These are phyloP conservation scores for Pipistrellus kuhlii DNA, from an alignment of 2,797 vertebrate genomes.

Conservation along the genomic window DNA sequence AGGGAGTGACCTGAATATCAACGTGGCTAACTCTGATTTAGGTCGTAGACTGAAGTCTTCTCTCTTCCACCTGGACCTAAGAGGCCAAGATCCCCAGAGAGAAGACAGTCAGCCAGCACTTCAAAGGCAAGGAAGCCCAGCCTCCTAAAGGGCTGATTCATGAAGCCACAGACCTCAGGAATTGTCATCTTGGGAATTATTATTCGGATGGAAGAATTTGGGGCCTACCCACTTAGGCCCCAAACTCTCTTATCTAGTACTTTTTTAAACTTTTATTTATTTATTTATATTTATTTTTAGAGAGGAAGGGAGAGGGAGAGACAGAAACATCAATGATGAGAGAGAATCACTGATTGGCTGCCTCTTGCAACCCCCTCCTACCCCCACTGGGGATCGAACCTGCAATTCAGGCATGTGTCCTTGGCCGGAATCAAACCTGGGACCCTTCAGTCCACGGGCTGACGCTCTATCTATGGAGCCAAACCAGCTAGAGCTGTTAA, in stretches of 20 bases:
- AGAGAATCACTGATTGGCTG: too few relatives aligned
- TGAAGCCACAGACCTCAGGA: background rate
- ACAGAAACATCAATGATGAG: too few relatives aligned
- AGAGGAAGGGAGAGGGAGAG: too few relatives aligned
- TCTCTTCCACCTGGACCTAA: background rate
- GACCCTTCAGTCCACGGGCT: too few relatives aligned
- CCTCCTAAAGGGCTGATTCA: background rate
- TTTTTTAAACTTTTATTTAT: background rate
- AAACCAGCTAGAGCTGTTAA: too few relatives aligned
- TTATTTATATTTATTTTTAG: too few relatives aligned
- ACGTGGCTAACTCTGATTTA: background rate
- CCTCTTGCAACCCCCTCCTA: too few relatives aligned
- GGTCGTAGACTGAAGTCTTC: background rate
- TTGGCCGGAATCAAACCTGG: too few relatives aligned
- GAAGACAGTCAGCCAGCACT: background rate
- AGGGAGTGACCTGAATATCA: background rate
- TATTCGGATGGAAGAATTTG: background rate
- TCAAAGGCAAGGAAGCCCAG: background rate
- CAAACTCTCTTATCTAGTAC: background rate
- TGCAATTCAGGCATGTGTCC: too few relatives aligned
- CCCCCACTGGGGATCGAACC: too few relatives aligned
- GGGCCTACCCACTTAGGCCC: background rate
- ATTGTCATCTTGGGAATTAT: constrained; percentile 9
- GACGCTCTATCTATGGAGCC: too few relatives aligned
- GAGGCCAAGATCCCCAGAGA: background rate